Base-by-base conservation (phyloP, 2,797 vertebrate genomes). In the Prunella strophiata region DNA sequence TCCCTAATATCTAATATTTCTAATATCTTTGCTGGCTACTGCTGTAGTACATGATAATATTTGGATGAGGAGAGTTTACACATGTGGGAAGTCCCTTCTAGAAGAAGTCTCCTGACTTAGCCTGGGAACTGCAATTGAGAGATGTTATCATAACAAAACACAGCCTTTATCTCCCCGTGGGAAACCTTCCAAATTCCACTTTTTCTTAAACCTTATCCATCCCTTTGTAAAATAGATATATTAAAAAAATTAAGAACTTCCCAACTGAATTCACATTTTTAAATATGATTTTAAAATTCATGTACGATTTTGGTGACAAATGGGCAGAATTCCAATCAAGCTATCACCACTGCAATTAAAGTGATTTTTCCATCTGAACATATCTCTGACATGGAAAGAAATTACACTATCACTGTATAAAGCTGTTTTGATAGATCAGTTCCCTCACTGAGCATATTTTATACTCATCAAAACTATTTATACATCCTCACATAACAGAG, bases 331-430 rank as follows among this genome's bases (percentile, higher is more conserved):
- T 95, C 94, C 94, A 88, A 43, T 62, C 76, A 66, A 70, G 77
- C 76, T 68, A 86, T 96, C 95, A 81, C 25, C 67, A 85, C 77
- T 26, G 34, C 96, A 96, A 94, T 97, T 97, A 94, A 87, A 96
- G 94, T 85, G 91, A 85, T 96, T 97, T 97, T 97, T 95, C 88
- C 85, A 91, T 92, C 94, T 34, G 58, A 94, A 78, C 92, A 88
- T 76, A 96, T 74, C 62, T 51, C 80, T 80, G 76, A 87, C 77
- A 76, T 74, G 45, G 77, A 88, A 74, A 95, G 74, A 91, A 95
- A 82, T 90, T 58, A 63, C 68, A 72, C 87, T 76, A 72, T 91
- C 72, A 36, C 82, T 55, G 76, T 50, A 75, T 83, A 91, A 96
- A 94, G 91, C 93, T 84, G 86, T 94, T 96, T 65, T 94, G 95